Evolutionary conservation across 1,140 invertebrate genomes (phyloP).

Genomic region (Drosophila tsacasi): DNA sequence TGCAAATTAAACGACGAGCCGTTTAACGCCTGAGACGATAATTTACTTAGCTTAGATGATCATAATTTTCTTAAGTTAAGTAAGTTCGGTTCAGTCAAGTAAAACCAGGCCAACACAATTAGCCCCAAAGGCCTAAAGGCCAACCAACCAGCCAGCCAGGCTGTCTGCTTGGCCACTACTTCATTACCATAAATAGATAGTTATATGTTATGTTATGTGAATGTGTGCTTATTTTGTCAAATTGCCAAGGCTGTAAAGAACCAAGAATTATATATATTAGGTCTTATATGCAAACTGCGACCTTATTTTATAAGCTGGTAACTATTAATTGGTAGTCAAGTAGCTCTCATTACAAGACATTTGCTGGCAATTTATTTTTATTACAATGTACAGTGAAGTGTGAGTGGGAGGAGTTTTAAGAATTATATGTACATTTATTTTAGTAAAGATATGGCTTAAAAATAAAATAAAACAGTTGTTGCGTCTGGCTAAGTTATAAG

Average conservation of each 20-base stretch:
- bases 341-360: background rate
- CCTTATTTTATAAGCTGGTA: conserved; percentile 15
- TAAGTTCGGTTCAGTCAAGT: conserved; percentile 15
- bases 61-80: conserved; percentile 20
- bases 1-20: background rate
- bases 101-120: conserved; percentile 52
- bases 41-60: conserved; percentile 7
- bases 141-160: conserved; percentile 22
- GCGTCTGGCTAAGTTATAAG: background rate
- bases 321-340: conserved; percentile 11
- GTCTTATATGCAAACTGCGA: background rate
- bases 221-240: conserved; percentile 34
- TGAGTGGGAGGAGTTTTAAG: accelerated
- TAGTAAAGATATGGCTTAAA: too few relatives aligned
- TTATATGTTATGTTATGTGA: conserved; percentile 12
- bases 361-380: conserved; percentile 1
- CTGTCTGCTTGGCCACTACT: conserved; percentile 25
- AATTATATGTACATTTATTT: background rate
- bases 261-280: conserved; percentile 7
- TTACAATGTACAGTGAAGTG: background rate
- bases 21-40: background rate
- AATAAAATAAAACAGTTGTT: background rate
- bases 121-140: conserved; percentile 35
- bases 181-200: conserved; percentile 43
- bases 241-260: conserved; percentile 32